A percentile compares a stretch with the other conserved stretches of the same genome.
These are phyloP conservation scores for Zootermopsis nevadensis DNA, from an alignment of 2,888 invertebrate genomes.

Conservation along the genomic window DNA sequence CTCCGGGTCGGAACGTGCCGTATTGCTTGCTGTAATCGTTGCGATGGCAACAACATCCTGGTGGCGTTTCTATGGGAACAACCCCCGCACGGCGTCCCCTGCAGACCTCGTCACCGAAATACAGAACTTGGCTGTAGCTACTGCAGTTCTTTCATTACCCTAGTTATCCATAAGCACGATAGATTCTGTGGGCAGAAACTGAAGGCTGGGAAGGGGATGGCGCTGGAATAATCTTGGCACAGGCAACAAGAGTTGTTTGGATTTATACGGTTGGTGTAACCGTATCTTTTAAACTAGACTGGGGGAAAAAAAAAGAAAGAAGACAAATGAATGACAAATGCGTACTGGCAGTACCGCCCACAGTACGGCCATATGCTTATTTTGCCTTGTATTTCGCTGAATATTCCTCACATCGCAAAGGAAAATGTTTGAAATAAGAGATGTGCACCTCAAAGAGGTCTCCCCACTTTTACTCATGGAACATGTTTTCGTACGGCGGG, in stretches of 20 bases:
- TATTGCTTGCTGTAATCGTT: slow-evolving; percentile 17
- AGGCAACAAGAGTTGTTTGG: not conserved
- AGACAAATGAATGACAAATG: too few relatives aligned
- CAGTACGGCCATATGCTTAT: too few relatives aligned
- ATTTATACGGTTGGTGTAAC: too few relatives aligned
- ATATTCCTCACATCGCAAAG: too few relatives aligned
- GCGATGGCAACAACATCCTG: slow-evolving; percentile 39
- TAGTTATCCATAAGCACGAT: not conserved
- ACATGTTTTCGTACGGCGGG: too few relatives aligned
- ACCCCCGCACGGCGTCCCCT: not conserved
- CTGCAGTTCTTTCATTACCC: slow-evolving; percentile 36
- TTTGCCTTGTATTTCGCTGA: too few relatives aligned
- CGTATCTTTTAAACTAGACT: too few relatives aligned
- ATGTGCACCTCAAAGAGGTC: too few relatives aligned
- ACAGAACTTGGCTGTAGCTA: slow-evolving; percentile 45
- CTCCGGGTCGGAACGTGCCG: not conserved
- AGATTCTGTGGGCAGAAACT: not conserved
- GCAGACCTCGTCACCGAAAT: not conserved
- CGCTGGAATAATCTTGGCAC: not conserved
- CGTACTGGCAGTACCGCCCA: too few relatives aligned
- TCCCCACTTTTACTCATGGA: too few relatives aligned
- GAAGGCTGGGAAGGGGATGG: not conserved
- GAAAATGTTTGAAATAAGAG: too few relatives aligned
- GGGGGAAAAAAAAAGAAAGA: too few relatives aligned
- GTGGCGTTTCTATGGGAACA: slow-evolving; percentile 26